Evolutionary conservation across 2,888 invertebrate genomes (phyloP).

Genomic region (Andrena trimmerana): DNA sequence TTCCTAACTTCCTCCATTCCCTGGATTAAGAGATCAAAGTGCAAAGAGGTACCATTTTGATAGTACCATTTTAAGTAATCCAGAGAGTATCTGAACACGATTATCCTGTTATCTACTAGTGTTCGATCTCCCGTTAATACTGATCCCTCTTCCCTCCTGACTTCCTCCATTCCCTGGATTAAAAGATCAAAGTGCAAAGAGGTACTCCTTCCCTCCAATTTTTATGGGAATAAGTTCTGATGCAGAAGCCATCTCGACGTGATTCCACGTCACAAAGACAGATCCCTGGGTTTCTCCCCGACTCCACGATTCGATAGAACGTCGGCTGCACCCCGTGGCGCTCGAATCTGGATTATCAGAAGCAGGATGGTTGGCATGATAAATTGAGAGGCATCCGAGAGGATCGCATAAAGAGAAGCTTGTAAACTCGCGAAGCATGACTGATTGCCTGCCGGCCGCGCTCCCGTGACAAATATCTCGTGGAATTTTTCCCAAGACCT

Average conservation of each 20-base stretch:
- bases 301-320: neutral
- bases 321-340: neutral
- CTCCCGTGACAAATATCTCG: conserved; percentile 36
- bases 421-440: conserved; percentile 31
- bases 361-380: neutral
- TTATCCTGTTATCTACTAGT: no score
- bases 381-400: conserved; percentile 30
- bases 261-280: neutral
- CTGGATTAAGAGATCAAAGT: neutral
- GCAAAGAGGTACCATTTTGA: neutral
- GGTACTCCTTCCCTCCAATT: neutral
- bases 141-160: no score
- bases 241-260: no score
- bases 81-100: no score
- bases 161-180: neutral
- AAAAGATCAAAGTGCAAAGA: neutral
- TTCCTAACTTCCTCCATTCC: neutral
- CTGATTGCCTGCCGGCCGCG: conserved; percentile 35
- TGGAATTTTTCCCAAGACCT: conserved; percentile 16
- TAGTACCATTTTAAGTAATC: no score
- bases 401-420: neutral
- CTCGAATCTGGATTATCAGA: neutral
- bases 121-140: no score
- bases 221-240: neutral
- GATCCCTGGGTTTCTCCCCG: neutral